phyloP scores from a whole-genome alignment of 2,113 vertebrate genomes.

The Platysteira castanea region DNA sequence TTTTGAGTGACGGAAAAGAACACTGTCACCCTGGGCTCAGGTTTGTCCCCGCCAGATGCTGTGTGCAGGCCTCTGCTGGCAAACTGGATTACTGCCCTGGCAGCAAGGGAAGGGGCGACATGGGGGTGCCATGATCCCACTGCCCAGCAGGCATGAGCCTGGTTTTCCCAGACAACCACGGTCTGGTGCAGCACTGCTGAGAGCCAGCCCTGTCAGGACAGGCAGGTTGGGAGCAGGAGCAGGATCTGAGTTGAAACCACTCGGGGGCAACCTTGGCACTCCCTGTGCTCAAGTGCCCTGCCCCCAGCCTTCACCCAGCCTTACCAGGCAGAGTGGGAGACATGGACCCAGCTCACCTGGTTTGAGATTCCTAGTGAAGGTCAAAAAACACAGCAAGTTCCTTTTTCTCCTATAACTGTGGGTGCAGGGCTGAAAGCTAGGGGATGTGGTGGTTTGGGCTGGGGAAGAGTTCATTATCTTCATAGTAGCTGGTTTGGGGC shows the following conservation, averaged over 20 bases:
- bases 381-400: background rate
- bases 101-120: background rate
- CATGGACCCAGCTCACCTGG: rapidly evolving
- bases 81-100: background rate
- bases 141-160: background rate
- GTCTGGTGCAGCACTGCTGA: rapidly evolving
- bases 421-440: background rate
- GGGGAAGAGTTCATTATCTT: background rate
- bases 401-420: background rate
- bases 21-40: rapidly evolving
- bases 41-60: background rate
- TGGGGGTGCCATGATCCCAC: background rate
- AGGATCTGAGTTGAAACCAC: background rate
- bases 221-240: background rate
- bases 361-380: background rate
- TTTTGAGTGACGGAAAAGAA: background rate
- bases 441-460: background rate
- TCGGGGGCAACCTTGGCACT: background rate
- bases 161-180: rapidly evolving
- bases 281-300: background rate
- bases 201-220: background rate
- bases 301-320: background rate
- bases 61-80: background rate
- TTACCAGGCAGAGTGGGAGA: background rate
- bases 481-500: background rate